Base-by-base conservation (phyloP, 2,888 invertebrate species). In the Nasonia oneida region DNA sequence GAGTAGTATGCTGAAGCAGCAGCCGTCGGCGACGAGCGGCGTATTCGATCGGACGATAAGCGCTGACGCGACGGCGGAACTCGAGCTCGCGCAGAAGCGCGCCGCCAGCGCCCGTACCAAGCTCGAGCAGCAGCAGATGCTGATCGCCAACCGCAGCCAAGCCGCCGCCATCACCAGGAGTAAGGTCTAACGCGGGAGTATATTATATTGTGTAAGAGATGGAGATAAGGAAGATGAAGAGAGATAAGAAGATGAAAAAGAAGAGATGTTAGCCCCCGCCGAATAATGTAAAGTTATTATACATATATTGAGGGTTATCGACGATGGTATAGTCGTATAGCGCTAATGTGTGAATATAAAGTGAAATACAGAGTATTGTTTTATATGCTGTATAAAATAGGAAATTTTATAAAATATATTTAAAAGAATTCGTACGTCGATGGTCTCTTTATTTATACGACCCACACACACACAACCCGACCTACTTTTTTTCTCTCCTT, bases 351-450 rank as follows among this genome's bases (percentile, higher is more conserved):
- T 93, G 93, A 93, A 93, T 93, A 93, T 93, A 91, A 92, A 91
- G 91, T 92, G 89, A 92, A 89, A 93, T 92, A 92, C 91, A 93
- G 93, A 93, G 92, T 93, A 93, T 93, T 93, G 93, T 93, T 93
- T 93, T 93, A 93, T 93, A 93, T 93, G 92, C 93, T 93, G 93
- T 93, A 93, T 92, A 93, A 67, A 93, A 93, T 93, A 93, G 92
- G 90, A 93, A 90, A 90, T 93, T 93, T 93, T 93, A 92, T 93
- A 93, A 93, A 93, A 93, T 93, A 93, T 92, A 93, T 92, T 92
- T 92, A 91, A 93, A 92, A 92, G 80, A 83, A 87, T 82, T 85
- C 80, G 73, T 86, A 84, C 33, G n/a, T 53, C 10, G 50, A 15
- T 77, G 23, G 23, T 42, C 6, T 29, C 71, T 83, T 71, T 39